Evolutionary conservation across 2,888 invertebrate species (phyloP).

Genomic region (Pheosia tremula): DNA sequence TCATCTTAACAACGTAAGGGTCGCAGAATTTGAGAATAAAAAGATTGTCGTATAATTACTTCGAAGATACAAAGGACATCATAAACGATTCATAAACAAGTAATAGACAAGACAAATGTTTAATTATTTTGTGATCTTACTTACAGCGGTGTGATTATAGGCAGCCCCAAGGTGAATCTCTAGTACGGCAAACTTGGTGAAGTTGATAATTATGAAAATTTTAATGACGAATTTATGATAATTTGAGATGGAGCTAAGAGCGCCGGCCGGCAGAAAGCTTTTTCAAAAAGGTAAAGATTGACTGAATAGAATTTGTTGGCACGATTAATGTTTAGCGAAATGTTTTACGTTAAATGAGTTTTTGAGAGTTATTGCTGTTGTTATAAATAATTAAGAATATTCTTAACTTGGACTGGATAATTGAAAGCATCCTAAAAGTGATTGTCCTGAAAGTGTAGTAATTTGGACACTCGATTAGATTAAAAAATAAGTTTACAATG

Average conservation of each 20-base stretch:
- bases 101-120: slow-evolving; percentile 11
- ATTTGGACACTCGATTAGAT: too few species aligned
- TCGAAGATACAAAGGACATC: slow-evolving; percentile 14
- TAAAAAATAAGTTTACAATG: too few species aligned
- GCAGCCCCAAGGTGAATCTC: slow-evolving; percentile 26
- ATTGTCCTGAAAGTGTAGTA: too few species aligned
- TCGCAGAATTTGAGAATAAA: not conserved
- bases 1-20: not conserved
- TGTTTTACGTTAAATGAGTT: slow-evolving; percentile 7
- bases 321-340: slow-evolving; percentile 25
- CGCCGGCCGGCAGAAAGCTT: slow-evolving; percentile 38
- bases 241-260: slow-evolving; percentile 45
- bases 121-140: slow-evolving; percentile 31
- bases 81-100: slow-evolving; percentile 21
- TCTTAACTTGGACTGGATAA: not conserved
- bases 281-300: slow-evolving; percentile 50
- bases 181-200: slow-evolving; percentile 30
- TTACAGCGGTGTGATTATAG: slow-evolving; percentile 35
- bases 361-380: not conserved
- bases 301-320: slow-evolving; percentile 46
- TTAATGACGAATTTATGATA: slow-evolving; percentile 62
- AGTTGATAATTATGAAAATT: slow-evolving; percentile 52
- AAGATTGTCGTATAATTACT: not conserved
- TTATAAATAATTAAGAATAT: slow-evolving; percentile 17
- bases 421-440: not conserved